A percentile compares a stretch with the other conserved stretches of the same genome.
These are phyloP conservation scores for Tenthredo amoena DNA, from an alignment of 2,888 invertebrate species.

Conservation along the genomic window DNA sequence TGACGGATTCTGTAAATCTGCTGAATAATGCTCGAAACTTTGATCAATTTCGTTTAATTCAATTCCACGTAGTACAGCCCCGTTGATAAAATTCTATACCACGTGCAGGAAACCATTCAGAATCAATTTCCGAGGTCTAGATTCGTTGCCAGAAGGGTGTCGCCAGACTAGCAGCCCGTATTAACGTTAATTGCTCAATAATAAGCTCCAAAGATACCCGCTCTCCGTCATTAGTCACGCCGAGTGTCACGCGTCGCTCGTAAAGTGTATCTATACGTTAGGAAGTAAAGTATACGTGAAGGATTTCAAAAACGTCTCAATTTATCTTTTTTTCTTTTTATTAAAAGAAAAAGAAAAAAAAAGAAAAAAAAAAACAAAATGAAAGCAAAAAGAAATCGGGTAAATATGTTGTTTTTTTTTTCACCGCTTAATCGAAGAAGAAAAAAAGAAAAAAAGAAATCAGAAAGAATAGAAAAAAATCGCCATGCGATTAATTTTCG, in stretches of 20 bases:
- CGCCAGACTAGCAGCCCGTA: constrained; percentile 13
- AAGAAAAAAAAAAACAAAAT: background rate
- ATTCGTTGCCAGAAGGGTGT: constrained; percentile 1
- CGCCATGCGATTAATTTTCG: background rate
- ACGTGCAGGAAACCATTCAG: background rate
- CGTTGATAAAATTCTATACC: background rate
- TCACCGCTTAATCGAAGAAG: background rate
- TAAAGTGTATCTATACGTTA: background rate
- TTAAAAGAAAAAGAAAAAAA: background rate
- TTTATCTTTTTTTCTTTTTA: background rate
- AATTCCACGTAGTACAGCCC: background rate
- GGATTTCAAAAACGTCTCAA: background rate
- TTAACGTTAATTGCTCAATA: constrained; percentile 48
- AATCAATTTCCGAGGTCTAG: constrained; percentile 8
- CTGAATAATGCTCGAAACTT: background rate
- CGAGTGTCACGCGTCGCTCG: background rate
- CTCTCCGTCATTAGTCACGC: constrained; percentile 25
- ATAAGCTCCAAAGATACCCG: background rate
- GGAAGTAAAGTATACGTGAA: background rate
- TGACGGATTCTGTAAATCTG: background rate
- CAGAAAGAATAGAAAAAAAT: background rate
- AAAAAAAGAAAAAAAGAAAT: background rate
- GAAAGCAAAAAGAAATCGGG: background rate
- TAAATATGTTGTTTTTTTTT: too few relatives aligned
- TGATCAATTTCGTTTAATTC: background rate